Evolutionary conservation across 2,888 invertebrate species (phyloP), one percentile per base, ranked within the genome.

Genomic region (Sphaerophoria rueppellii): DNA sequence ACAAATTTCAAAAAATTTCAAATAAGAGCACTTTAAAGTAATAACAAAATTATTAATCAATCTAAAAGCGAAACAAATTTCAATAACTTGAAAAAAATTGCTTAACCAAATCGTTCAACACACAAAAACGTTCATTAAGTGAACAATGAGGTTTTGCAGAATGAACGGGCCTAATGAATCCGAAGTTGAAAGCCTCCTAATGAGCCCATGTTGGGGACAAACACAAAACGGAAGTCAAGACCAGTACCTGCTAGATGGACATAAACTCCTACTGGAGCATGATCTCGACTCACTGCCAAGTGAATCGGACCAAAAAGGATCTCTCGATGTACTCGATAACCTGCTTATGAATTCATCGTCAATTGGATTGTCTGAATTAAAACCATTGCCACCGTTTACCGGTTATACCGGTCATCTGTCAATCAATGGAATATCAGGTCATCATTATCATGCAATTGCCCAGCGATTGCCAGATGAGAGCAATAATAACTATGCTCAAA

Each of bases 341-440:
- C 90, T 95, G 69, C 91, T 95, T 34, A 89, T 95, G 77, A 93
- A 92, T 73, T 91, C 93, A 9, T 94, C 94, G 54, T 90, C 93
- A 4, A 93, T 93, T 78, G 93, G 93, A 6, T 93, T 97, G 85
- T 96, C 97, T 46, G 97, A 97, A 89, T 93, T 97, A 86, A 97
- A 97, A 90, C 95, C 96, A 0, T 93, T 97, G 88, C 97, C 97
- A 4, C 97, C 97, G 5, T 97, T 97, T 91, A 96, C 96, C 57
- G 96, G 95, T 37, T 96, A 96, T 92, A 96, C 97, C 16, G 96
- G 96, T 0, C 96, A 97, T 89, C 92, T 97, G 81, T 96, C 96
- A 88, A 97, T 97, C 91, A 97, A 97, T 92, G 96, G 96, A 72
- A 96, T 97, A 89, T 96, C 96, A 70, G 97, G 97, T 1, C 96